Base-by-base conservation (phyloP, 1,140 invertebrate species). In the Campoletis sonorensis region DNA sequence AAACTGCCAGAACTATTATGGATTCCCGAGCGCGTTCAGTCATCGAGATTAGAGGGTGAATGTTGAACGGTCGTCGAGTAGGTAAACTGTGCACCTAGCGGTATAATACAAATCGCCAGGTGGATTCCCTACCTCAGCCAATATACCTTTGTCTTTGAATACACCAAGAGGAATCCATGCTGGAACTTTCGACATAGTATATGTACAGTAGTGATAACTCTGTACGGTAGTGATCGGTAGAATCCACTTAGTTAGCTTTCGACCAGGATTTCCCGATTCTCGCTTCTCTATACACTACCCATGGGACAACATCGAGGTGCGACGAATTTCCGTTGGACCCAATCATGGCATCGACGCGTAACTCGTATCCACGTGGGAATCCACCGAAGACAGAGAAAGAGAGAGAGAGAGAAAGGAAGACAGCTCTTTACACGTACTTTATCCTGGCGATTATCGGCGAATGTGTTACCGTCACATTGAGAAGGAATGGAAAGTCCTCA, bases 301-400 rank as follows among this genome's bases (percentile, higher is more conserved):
- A 77, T 77, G 30, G 75, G 75, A 77, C 54, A 64, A 77, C 27
- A 61, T 77, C 54, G 75, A 77, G 75, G 75, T 30, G 75, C 54
- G 16, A 54, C 40, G 58, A 83, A 83, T 81, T 83, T 81, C 80
- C 80, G 75, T 81, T 45, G 80, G 81, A 84, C 77, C 81, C 81
- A 81, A 83, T 83, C 82, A 79, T 64, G 37, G 75, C 72, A 18
- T 76, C 72, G 72, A 81, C 77, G 77, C 68, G 70, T 26, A 64
- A n/a, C 49, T 64, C 70, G 70, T 75, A 45, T 49, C 72, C 80
- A 27, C 51, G 68, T 67, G 76, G 79, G 82, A 78, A 83, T 83
- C 64, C 40, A 68, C 33, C 71, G 76, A 40, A 61, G 58, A 76
- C 81, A 71, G 58, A 67, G 68, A 72, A 70, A 72, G 76, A 81